Evolutionary conservation across 1,140 invertebrate genomes (phyloP), one percentile per base, ranked within the genome.

Genomic region (Bombus cullumanus): DNA sequence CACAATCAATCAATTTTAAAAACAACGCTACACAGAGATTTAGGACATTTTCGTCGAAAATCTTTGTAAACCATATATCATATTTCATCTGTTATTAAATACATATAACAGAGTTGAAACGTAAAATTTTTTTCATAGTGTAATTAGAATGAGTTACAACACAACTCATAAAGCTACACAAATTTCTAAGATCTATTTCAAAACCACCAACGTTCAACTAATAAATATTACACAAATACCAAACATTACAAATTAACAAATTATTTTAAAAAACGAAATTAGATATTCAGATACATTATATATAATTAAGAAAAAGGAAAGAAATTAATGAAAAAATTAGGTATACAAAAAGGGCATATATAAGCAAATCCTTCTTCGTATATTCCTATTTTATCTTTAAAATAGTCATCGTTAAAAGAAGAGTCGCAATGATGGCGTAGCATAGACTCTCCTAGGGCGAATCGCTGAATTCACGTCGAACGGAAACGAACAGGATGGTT

Each of bases 401-500:
- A 62, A 15, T 31, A 37, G 39, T 12, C 15, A 37, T 31, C 68
- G 31, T 22, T 72, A 4, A 80, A 12, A 41, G 43, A 18, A 66
- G 81, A 64, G n/a, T 15, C n/a, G 25, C 43, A n/a, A 76, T 75
- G 53, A 89, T 73, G 62, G 79, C 43, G 47, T 47, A 74, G 76
- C 43, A 71, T 53, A 31, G 53, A 22, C 69, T 73, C 59, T 82
- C 71, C 59, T 64, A 79, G 74, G 85, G 71, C 81, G 80, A 39
- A 72, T 83, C 71, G 86, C 83, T 85, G 43, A 86, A 86, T 87
- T 89, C 81, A 85, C 86, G 64, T 78, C 69, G 76, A 77, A 86
- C 83, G 88, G 87, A 89, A 86, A 86, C 73, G 81, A 83, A 66
- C 71, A 85, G 76, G 92, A 91, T 88, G 89, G 89, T 88, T 90